Conservation (phyloP, 1,140 invertebrate genomes). For the Anastrepha obliqua region DNA sequence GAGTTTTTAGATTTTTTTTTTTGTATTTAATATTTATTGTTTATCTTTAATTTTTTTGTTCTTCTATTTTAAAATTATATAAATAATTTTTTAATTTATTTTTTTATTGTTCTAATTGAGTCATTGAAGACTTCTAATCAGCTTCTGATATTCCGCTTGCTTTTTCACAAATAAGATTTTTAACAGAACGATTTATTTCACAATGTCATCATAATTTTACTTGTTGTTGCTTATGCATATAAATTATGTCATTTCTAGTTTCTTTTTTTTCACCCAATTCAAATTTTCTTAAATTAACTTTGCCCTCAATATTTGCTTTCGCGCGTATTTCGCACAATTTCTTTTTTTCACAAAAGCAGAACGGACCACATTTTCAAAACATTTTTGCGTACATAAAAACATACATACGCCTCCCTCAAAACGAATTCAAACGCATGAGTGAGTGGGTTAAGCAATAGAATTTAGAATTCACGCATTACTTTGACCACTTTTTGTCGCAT, state of each 20-base stretch:
- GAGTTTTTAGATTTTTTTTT: too few relatives aligned
- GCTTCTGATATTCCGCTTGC: too few relatives aligned
- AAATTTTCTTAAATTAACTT: conserved; percentile 41
- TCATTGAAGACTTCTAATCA: too few relatives aligned
- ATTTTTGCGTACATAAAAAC: not conserved
- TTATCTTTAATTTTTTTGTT: too few relatives aligned
- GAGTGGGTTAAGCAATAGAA: conserved; percentile 7
- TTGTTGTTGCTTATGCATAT: not conserved
- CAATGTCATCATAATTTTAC: not conserved
- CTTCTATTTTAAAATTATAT: too few relatives aligned
- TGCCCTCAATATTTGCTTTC: not conserved
- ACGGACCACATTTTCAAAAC: not conserved
- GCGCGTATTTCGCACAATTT: conserved; percentile 20
- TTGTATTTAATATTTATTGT: too few relatives aligned
- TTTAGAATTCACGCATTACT: conserved; percentile 27
- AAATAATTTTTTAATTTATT: too few relatives aligned
- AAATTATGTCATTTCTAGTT: conserved; percentile 10
- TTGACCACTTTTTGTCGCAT: conserved; percentile 13
- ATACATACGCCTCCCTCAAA: not conserved
- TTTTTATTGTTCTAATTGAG: too few relatives aligned
- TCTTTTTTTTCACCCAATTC: not conserved
- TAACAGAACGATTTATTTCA: too few relatives aligned
- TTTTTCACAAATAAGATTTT: too few relatives aligned
- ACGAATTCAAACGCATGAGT: not conserved
- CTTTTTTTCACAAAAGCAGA: not conserved